Evolutionary conservation across 2,113 vertebrate species (phyloP).

Genomic region (Daboia siamensis): DNA sequence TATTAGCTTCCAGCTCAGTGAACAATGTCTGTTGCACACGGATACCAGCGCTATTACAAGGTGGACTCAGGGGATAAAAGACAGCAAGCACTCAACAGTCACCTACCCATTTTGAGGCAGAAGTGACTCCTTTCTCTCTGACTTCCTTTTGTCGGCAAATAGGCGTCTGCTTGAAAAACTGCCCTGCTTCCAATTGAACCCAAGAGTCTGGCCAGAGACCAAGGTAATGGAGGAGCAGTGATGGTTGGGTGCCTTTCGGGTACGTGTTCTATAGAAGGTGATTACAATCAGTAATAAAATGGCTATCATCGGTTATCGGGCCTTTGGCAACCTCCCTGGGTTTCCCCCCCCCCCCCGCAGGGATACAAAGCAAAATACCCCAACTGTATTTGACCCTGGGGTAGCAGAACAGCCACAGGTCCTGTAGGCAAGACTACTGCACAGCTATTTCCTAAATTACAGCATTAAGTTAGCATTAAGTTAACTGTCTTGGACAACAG

Average conservation of each 20-base stretch:
- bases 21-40: constrained; percentile 76
- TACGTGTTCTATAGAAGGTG: not conserved
- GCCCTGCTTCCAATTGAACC: not conserved
- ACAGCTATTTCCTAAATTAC: constrained; percentile 23
- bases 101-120: constrained; percentile 55
- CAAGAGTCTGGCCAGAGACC: not conserved
- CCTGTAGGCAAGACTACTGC: not conserved
- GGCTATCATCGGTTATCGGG: not conserved
- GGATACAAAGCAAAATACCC: not conserved
- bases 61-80: constrained; percentile 65
- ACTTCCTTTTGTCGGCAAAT: constrained; percentile 34
- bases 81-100: constrained; percentile 51
- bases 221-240: constrained; percentile 2
- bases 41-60: constrained; percentile 71
- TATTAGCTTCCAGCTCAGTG: constrained; percentile 75
- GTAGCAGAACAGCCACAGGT: not conserved
- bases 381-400: not conserved
- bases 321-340: not conserved
- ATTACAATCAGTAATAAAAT: not conserved
- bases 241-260: not conserved
- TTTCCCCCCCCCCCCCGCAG: not conserved
- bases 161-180: not conserved
- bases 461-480: constrained; percentile 2
- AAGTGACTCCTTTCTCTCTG: constrained; percentile 40
- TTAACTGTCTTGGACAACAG: not conserved